phyloP scores from a whole-genome alignment of 1,140 invertebrate species.

The Cherax destructor region DNA sequence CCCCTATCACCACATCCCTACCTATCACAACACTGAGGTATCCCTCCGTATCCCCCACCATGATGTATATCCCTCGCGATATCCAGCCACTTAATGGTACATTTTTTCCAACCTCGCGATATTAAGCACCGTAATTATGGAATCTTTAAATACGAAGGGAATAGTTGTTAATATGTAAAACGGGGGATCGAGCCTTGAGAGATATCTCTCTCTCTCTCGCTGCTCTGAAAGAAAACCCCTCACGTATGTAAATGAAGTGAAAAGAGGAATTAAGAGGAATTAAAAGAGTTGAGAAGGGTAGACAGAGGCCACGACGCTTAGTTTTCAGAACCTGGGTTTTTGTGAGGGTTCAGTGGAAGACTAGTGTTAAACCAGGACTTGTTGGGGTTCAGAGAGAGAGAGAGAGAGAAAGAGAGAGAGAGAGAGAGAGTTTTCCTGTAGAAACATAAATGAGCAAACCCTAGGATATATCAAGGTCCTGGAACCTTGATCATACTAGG shows the following conservation, averaged over 20 bases:
- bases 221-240: constrained; percentile 9
- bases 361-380: background rate
- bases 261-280: constrained; percentile 50
- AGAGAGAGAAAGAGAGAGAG: background rate
- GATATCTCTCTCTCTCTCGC: background rate
- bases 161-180: constrained; percentile 36
- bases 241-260: constrained; percentile 63
- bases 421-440: background rate
- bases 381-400: background rate
- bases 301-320: background rate
- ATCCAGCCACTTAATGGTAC: background rate
- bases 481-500: no score
- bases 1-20: background rate
- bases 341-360: background rate
- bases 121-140: constrained; percentile 57
- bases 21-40: background rate
- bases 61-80: no score
- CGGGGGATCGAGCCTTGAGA: constrained; percentile 4
- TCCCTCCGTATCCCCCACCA: background rate
- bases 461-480: no score
- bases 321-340: background rate
- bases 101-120: constrained; percentile 17
- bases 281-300: constrained; percentile 32
- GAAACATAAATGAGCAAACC: no score
- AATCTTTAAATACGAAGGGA: constrained; percentile 47